phyloP scores from a whole-genome alignment of 2,888 invertebrate species.

The Gisinianus flammeolus region DNA sequence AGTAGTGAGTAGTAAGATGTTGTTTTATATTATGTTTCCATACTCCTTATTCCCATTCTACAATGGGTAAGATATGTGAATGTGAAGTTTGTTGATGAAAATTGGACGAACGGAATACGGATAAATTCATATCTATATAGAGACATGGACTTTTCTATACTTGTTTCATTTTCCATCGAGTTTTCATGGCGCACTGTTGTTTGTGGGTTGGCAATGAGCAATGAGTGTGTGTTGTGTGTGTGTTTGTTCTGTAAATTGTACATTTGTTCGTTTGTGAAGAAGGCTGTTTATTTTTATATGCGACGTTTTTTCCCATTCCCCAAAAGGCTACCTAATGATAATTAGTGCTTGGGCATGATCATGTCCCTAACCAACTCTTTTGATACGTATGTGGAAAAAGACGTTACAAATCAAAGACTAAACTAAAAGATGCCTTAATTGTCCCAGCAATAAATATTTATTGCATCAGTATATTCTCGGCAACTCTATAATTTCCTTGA shows the following conservation, averaged over 20 bases:
- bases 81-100: too few species aligned
- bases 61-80: too few species aligned
- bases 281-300: slow-evolving; percentile 51
- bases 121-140: neutral
- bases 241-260: slow-evolving; percentile 47
- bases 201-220: too few species aligned
- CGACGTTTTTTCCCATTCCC: slow-evolving; percentile 50
- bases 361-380: slow-evolving; percentile 36
- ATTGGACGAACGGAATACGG: too few species aligned
- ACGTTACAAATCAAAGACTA: slow-evolving; percentile 56
- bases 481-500: slow-evolving; percentile 41
- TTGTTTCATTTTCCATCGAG: neutral
- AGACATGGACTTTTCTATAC: neutral
- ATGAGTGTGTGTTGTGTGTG: neutral
- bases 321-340: slow-evolving; percentile 59
- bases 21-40: neutral
- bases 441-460: slow-evolving; percentile 60
- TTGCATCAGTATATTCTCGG: slow-evolving; percentile 55
- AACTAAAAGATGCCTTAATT: slow-evolving; percentile 58
- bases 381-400: slow-evolving; percentile 33
- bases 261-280: slow-evolving; percentile 54
- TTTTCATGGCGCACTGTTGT: too few species aligned
- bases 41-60: neutral
- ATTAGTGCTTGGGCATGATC: slow-evolving; percentile 56
- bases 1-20: too few species aligned